Evolutionary conservation across 2,113 vertebrate genomes (phyloP).

Genomic region (Cinclus mexicanus): DNA sequence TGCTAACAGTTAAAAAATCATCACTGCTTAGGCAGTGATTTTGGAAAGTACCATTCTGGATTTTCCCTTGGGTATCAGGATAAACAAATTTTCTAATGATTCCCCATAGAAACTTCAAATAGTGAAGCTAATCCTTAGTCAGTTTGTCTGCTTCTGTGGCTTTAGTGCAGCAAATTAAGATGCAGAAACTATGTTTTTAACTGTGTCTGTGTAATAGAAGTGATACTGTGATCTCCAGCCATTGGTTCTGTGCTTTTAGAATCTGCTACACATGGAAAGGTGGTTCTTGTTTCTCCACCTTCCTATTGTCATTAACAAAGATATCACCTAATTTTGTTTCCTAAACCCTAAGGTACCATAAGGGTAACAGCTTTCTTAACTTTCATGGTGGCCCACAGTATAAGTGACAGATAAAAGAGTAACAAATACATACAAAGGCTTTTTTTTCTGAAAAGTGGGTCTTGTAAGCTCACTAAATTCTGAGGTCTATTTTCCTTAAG

Average conservation of each 20-base stretch:
- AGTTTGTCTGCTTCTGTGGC: background rate
- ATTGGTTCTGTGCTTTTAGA: background rate
- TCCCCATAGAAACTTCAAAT: background rate
- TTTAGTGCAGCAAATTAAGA: background rate
- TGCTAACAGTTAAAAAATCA: background rate
- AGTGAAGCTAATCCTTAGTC: background rate
- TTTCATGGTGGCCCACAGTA: background rate
- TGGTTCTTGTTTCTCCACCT: background rate
- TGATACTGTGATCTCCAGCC: background rate
- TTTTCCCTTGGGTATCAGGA: background rate
- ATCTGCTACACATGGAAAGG: rapidly evolving
- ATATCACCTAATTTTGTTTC: background rate
- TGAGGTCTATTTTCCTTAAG: background rate
- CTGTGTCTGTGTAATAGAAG: background rate
- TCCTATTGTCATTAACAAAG: background rate
- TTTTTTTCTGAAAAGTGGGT: background rate
- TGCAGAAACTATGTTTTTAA: background rate
- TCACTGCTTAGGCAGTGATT: background rate
- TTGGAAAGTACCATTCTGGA: background rate
- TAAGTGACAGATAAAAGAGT: background rate
- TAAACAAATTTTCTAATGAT: background rate
- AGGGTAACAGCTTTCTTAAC: background rate
- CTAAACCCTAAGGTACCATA: background rate
- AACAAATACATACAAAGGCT: background rate
- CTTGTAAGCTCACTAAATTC: background rate